Conservation (phyloP, 2,888 invertebrate genomes). For the Aphodius sticticus region DNA sequence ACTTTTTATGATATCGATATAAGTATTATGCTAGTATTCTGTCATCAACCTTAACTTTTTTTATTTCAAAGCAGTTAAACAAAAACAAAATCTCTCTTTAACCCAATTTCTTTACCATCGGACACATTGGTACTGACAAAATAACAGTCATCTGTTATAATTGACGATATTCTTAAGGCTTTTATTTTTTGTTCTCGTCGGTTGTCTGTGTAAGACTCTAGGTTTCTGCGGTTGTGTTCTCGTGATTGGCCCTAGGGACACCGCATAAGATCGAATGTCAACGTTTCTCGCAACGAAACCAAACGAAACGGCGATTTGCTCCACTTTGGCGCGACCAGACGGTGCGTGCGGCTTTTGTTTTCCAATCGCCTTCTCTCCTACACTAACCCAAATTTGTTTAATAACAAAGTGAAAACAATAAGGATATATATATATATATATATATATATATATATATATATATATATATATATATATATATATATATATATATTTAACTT, state of each 20-base stretch:
- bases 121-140: background rate
- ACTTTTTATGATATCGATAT: no score
- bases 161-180: background rate
- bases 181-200: background rate
- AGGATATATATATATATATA: no score
- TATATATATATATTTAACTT: no score
- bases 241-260: background rate
- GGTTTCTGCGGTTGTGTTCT: background rate
- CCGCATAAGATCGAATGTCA: background rate
- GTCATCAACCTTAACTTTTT: no score
- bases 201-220: background rate
- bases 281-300: background rate
- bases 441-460: no score
- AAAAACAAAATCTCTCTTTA: no score
- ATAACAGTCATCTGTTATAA: background rate
- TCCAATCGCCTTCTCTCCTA: background rate
- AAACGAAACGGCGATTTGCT: background rate
- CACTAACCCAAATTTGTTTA: background rate
- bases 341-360: background rate
- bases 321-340: background rate
- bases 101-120: background rate
- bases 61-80: no score
- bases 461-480: no score
- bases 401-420: background rate
- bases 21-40: no score